A percentile compares a stretch with the other conserved stretches of the same genome.
These are phyloP conservation scores for Erebia palarica DNA, from an alignment of 2,888 invertebrate species.

Conservation along the genomic window DNA sequence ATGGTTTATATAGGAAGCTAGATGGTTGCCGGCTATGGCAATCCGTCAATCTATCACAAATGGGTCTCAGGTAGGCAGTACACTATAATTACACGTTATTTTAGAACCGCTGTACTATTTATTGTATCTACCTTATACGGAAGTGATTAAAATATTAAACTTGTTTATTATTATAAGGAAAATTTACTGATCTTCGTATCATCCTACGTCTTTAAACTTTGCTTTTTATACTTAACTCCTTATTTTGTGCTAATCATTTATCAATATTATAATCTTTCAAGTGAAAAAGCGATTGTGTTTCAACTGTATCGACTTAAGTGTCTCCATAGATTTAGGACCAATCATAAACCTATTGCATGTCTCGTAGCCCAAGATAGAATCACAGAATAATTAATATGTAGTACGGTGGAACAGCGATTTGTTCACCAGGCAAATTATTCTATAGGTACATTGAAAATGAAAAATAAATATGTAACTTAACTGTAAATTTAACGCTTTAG, in stretches of 20 bases:
- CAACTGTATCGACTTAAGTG: too few species aligned
- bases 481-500: too few species aligned
- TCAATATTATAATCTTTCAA: background rate
- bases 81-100: slow-evolving; percentile 13
- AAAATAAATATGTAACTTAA: too few species aligned
- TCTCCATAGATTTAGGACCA: too few species aligned
- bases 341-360: too few species aligned
- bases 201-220: background rate
- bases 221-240: background rate
- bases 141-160: slow-evolving; percentile 6
- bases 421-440: too few species aligned
- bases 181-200: background rate
- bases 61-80: background rate
- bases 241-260: background rate
- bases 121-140: background rate
- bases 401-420: too few species aligned
- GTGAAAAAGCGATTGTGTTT: background rate
- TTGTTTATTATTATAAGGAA: background rate
- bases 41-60: slow-evolving; percentile 19
- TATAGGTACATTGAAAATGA: too few species aligned
- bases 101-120: background rate
- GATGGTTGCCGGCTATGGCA: slow-evolving; percentile 19
- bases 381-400: too few species aligned
- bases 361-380: too few species aligned
- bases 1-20: slow-evolving; percentile 33